These are phyloP conservation scores for Dexiosoma caninum DNA, from an alignment of 2,888 invertebrate genomes.

Conservation along the genomic window DNA sequence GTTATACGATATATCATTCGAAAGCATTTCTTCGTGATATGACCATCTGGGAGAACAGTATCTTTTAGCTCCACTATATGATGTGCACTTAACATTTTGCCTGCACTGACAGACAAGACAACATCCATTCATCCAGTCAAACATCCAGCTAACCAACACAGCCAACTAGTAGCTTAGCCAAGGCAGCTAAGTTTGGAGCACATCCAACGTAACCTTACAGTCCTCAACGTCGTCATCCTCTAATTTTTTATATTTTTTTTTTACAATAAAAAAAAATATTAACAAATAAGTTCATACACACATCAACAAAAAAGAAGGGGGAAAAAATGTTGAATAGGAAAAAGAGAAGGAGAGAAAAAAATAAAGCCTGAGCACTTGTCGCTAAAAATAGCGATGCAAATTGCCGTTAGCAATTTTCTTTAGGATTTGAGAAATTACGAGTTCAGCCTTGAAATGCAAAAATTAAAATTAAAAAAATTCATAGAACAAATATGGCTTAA, in stretches of 20 bases:
- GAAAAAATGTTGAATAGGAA: no score
- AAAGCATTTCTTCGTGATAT: no score
- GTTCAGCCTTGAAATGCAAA: neutral
- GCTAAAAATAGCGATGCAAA: constrained; percentile 65
- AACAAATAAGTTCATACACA: neutral
- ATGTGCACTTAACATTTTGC: constrained; percentile 62
- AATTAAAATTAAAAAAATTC: neutral
- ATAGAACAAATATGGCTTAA: no score
- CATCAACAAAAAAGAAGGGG: neutral
- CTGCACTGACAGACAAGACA: constrained; percentile 58
- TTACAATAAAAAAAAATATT: no score
- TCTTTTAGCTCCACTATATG: constrained; percentile 43
- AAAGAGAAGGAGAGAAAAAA: neutral
- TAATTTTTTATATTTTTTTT: neutral
- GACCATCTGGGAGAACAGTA: neutral
- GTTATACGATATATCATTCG: no score
- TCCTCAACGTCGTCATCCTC: neutral
- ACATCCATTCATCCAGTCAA: constrained; percentile 28
- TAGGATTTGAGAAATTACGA: constrained; percentile 8
- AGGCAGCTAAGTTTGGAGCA: constrained; percentile 27
- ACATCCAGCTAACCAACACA: constrained; percentile 34
- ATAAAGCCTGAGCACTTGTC: constrained; percentile 49
- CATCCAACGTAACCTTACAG: constrained; percentile 32
- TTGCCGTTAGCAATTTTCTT: constrained; percentile 63
- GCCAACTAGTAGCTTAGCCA: constrained; percentile 34